Percentiles rank a stretch among this genome's conserved stretches.
These are phyloP conservation scores for Petrophora chlorosata DNA, from an alignment of 2,888 invertebrate species.

Conservation along the genomic window DNA sequence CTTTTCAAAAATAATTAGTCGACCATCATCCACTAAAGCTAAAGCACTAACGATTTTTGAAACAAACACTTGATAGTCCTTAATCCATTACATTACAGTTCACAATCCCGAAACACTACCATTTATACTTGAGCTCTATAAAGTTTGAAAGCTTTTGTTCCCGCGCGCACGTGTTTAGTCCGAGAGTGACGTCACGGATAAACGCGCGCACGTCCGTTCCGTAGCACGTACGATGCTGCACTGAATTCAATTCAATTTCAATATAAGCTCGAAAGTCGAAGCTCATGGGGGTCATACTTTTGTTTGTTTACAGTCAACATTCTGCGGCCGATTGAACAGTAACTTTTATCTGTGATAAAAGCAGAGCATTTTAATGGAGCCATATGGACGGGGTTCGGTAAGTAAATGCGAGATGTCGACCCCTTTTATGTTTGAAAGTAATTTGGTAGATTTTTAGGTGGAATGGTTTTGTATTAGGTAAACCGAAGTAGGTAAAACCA, in stretches of 20 bases:
- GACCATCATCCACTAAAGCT: conserved; percentile 32
- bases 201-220: conserved; percentile 41
- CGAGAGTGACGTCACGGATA: conserved; percentile 37
- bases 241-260: conserved; percentile 34
- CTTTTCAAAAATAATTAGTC: conserved; percentile 41
- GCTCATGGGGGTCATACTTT: conserved; percentile 44
- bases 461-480: too few relatives aligned
- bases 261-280: conserved; percentile 14
- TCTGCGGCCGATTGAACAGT: conserved; percentile 40
- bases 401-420: conserved; percentile 10
- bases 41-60: conserved; percentile 32
- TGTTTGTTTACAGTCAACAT: conserved; percentile 42
- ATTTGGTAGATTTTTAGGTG: not conserved
- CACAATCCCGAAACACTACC: conserved; percentile 9
- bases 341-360: conserved; percentile 39
- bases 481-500: too few relatives aligned
- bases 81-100: conserved; percentile 16
- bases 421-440: conserved; percentile 10
- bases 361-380: conserved; percentile 30
- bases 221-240: conserved; percentile 46
- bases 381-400: conserved; percentile 16
- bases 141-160: conserved; percentile 11
- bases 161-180: conserved; percentile 14
- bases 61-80: conserved; percentile 15
- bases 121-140: not conserved